Base-by-base conservation (phyloP, 2,888 invertebrate species). In the Agrochola litura region DNA sequence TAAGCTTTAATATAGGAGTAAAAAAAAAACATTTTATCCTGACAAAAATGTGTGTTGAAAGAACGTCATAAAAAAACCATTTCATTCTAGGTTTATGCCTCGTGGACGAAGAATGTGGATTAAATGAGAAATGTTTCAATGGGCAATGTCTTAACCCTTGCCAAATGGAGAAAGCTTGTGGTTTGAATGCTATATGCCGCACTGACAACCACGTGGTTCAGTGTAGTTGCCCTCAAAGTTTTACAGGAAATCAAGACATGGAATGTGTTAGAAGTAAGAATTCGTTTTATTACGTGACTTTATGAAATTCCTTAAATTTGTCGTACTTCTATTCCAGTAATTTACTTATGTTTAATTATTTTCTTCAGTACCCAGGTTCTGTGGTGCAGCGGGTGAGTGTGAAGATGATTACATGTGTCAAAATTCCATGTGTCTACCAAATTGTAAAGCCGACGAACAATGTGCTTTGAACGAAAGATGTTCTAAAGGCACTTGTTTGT, bases 401-500 rank as follows among this genome's bases (percentile, higher is more conserved):
- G 96, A 97, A 81, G 94, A 97, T n/a, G 98, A 97, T 52, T 97
- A 98, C 87, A 97, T 97, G 46, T 99, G 99, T 90, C 97, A 98
- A 81, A 98, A 98, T 90, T 98, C 98, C 71, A 98, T 98, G 94
- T 99, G 99, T 91, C 96, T 98, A 80, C 98, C 98, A 8, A 97
- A 97, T 65, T 99, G 99, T 91, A 95, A 95, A 56, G 96, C 94
- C 25, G 99, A 99, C 92, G 98, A 98, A 89, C 97, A 98, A 84
- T 99, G 99, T 92, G 99, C 99, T 6, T 97, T 98, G 79, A 99
- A 99, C 92, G 99, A 99, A 95, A 98, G 98, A 93, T 99, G 99
- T 94, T 96, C 98, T 14, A 97, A 97, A 90, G 98, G 98, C 86
- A 98, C 97, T 89, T 99, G 99, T 92, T 97, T 98, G 90, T 95